phyloP scores from a whole-genome alignment of 2,888 invertebrate species.

The Aspidiotus destructor region DNA sequence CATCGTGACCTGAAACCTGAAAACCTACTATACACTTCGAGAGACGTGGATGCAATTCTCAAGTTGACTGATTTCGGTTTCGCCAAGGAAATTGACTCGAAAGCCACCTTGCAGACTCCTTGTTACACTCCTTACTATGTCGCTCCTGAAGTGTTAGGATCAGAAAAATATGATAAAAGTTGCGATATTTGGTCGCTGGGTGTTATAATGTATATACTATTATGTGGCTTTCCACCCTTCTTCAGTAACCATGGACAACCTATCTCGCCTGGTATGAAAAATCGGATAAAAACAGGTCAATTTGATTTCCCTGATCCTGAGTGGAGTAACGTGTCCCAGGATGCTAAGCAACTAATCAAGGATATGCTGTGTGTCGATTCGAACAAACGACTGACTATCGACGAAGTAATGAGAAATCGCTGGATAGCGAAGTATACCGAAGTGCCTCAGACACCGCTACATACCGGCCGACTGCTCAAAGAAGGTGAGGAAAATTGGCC shows the following conservation, averaged over 20 bases:
- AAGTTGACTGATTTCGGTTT: conserved; percentile 99
- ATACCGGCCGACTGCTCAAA: conserved; percentile 76
- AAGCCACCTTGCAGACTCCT: conserved; percentile 81
- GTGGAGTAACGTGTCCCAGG: conserved; percentile 86
- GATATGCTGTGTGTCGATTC: conserved; percentile 94
- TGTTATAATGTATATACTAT: conserved; percentile 97
- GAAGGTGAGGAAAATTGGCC: conserved; percentile 92
- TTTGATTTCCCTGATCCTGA: conserved; percentile 95
- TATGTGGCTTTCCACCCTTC: conserved; percentile 98
- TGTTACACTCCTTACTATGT: conserved; percentile 99
- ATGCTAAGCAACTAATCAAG: conserved; percentile 90
- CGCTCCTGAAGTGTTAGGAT: conserved; percentile 80
- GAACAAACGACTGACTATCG: conserved; percentile 75
- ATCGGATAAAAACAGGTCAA: conserved; percentile 86
- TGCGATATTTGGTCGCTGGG: conserved; percentile 99
- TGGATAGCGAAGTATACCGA: conserved; percentile 79
- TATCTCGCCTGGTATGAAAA: conserved; percentile 99
- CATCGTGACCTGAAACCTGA: conserved; percentile 97
- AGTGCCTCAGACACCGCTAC: conserved; percentile 90
- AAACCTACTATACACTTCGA: conserved; percentile 79
- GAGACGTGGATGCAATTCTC: conserved; percentile 61
- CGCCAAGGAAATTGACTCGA: conserved; percentile 84
- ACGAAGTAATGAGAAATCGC: conserved; percentile 75
- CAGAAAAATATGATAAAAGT: conserved; percentile 96
- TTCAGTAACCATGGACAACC: conserved; percentile 96